Conservation (phyloP, 1,140 invertebrate species). For the Rhopalosiphum padi region DNA sequence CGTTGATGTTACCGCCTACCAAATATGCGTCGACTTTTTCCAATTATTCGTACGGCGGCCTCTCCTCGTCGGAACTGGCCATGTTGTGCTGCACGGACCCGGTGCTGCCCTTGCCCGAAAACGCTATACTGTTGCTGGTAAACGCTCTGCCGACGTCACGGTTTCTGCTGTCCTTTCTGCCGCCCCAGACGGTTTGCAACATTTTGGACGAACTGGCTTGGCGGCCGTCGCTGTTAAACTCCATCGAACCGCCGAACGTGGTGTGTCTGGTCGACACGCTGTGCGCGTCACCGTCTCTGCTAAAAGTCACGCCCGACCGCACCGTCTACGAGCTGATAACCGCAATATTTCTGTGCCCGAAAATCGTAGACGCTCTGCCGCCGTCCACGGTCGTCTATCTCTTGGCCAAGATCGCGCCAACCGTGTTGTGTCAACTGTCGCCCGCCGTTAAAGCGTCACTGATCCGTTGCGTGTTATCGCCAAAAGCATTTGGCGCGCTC, state of each 20-base stretch:
- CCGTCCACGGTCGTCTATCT: neutral
- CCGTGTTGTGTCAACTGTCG: neutral
- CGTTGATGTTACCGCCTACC: neutral
- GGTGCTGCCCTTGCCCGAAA: too few relatives aligned
- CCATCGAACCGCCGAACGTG: neutral
- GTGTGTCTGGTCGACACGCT: neutral
- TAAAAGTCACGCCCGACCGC: neutral
- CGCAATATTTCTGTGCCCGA: neutral
- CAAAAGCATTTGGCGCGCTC: neutral
- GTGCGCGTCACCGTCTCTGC: neutral
- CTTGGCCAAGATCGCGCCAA: neutral
- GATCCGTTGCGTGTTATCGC: neutral
- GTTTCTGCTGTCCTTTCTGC: neutral
- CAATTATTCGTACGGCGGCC: neutral
- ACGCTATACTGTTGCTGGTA: neutral
- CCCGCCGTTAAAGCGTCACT: neutral
- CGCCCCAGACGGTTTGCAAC: neutral
- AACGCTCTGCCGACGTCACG: neutral
- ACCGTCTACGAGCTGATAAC: neutral
- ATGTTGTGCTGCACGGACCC: too few relatives aligned
- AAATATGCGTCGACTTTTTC: neutral
- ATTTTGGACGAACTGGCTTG: neutral
- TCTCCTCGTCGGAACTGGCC: neutral
- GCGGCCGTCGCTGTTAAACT: neutral
- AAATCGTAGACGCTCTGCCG: neutral